Conservation (phyloP, 2,888 invertebrate genomes). For the Imbricaverruca yamaguchii region DNA sequence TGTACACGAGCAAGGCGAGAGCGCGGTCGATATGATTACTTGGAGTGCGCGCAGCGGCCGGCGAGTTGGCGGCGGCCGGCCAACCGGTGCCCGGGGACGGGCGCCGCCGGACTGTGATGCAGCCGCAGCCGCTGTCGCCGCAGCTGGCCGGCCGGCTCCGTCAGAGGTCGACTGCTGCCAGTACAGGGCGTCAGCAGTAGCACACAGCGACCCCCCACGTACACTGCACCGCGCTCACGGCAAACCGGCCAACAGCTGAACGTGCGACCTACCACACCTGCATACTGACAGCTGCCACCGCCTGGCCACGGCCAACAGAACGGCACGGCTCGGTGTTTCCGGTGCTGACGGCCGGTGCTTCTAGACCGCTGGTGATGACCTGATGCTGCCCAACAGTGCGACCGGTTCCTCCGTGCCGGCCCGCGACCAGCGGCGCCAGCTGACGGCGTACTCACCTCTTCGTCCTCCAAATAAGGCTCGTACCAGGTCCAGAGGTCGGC, state of each 20-base stretch:
- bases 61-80: neutral
- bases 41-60: neutral
- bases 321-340: neutral
- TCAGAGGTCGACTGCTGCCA: neutral
- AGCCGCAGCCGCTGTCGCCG: neutral
- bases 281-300: neutral
- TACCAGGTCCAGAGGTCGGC: conserved; percentile 95
- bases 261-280: too few relatives aligned
- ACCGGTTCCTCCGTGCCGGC: too few relatives aligned
- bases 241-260: too few relatives aligned
- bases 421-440: too few relatives aligned
- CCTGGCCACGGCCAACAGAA: neutral
- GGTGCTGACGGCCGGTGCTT: too few relatives aligned
- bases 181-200: too few relatives aligned
- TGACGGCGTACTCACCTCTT: conserved; percentile 57
- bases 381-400: too few relatives aligned
- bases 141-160: conserved; percentile 4
- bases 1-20: too few relatives aligned
- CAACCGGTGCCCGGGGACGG: neutral
- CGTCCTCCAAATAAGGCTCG: conserved; percentile 89
- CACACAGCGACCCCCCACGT: too few relatives aligned
- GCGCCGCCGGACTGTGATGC: neutral
- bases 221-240: too few relatives aligned
- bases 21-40: neutral
- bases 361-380: too few relatives aligned